Evolutionary conservation across 2,888 invertebrate species (phyloP).

Genomic region (Ectobius pallidus): DNA sequence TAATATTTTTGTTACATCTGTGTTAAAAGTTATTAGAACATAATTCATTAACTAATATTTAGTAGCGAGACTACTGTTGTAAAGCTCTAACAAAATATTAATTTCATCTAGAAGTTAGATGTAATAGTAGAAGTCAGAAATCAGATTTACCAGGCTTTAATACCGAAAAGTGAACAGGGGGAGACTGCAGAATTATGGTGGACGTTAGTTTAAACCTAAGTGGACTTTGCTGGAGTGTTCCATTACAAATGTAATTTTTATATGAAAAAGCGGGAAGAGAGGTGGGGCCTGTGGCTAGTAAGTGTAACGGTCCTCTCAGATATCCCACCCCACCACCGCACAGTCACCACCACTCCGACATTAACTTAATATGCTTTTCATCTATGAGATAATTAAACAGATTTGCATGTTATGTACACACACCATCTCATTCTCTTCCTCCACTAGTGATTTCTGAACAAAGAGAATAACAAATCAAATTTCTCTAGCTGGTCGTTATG

Average conservation of each 20-base stretch:
- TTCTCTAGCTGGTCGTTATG: not conserved
- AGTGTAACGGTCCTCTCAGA: not conserved
- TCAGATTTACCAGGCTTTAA: too few species aligned
- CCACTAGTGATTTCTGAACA: slow-evolving; percentile 18
- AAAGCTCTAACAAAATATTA: too few species aligned
- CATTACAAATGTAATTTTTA: slow-evolving; percentile 22
- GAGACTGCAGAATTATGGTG: not conserved
- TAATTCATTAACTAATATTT: too few species aligned
- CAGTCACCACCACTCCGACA: not conserved
- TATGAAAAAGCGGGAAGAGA: too few species aligned
- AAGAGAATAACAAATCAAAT: slow-evolving; percentile 21
- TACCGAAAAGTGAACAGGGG: not conserved
- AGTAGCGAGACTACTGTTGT: too few species aligned
- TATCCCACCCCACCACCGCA: not conserved
- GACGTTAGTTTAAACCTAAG: not conserved
- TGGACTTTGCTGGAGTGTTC: not conserved
- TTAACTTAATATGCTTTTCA: slow-evolving; percentile 22
- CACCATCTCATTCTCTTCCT: too few species aligned
- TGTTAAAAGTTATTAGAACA: too few species aligned
- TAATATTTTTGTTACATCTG: too few species aligned
- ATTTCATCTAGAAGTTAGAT: too few species aligned
- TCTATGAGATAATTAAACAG: slow-evolving; percentile 24
- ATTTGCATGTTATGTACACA: slow-evolving; percentile 25
- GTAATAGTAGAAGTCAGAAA: too few species aligned
- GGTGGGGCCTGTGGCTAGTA: slow-evolving; percentile 8